These are phyloP conservation scores for Leucopsar rothschildi DNA, from an alignment of 2,113 vertebrate genomes.

Conservation along the genomic window DNA sequence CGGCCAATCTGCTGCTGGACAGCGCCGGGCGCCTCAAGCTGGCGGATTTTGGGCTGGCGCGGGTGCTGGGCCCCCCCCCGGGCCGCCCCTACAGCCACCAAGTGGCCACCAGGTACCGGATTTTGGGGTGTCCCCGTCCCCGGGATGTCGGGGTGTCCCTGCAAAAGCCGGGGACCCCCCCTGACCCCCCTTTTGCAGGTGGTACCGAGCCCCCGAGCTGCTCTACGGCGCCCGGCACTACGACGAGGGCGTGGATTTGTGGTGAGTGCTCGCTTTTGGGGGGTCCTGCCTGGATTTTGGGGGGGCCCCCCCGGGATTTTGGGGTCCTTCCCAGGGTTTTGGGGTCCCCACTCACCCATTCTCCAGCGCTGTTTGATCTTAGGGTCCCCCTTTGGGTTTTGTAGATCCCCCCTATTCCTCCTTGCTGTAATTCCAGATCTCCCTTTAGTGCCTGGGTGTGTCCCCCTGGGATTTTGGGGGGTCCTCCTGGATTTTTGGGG, in stretches of 20 bases:
- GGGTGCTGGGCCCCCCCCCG: neutral
- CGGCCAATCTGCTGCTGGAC: neutral
- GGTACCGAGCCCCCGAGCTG: neutral
- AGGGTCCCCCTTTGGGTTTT: neutral
- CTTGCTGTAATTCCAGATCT: neutral
- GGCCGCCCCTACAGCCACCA: neutral
- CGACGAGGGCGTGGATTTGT: neutral
- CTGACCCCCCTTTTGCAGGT: neutral
- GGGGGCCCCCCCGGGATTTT: neutral
- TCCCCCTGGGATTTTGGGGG: neutral
- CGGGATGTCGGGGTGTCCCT: too few species aligned
- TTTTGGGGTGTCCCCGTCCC: neutral
- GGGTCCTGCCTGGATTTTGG: neutral
- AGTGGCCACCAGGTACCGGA: neutral
- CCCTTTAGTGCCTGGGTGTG: neutral
- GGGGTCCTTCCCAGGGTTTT: too few species aligned
- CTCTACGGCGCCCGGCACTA: neutral
- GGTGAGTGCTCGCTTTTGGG: neutral
- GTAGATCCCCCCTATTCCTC: neutral
- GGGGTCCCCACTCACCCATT: neutral
- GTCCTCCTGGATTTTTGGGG: neutral
- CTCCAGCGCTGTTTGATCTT: neutral
- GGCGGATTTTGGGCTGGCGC: neutral
- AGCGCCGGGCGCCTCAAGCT: neutral
- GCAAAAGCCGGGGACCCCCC: neutral